Conservation (phyloP, 2,888 invertebrate genomes). For the Beris chalybata region DNA sequence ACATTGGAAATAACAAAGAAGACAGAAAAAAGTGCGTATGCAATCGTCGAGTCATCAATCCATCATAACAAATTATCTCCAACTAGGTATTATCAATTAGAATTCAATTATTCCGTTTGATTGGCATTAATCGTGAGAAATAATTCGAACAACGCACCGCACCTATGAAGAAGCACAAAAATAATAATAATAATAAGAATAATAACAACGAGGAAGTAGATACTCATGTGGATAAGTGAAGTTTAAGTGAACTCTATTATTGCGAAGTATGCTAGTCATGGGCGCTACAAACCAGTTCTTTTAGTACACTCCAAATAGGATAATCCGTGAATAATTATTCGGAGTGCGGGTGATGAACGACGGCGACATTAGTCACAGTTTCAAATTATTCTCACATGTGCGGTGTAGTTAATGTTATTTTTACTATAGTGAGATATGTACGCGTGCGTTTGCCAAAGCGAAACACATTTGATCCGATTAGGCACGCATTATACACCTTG, state of each 20-base stretch:
- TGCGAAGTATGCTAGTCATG: conserved; percentile 16
- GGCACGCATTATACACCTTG: too few relatives aligned
- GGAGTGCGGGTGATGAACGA: conserved; percentile 13
- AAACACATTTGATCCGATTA: too few relatives aligned
- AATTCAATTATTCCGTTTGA: conserved; percentile 12
- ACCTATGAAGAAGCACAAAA: conserved; percentile 6
- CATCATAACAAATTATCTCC: conserved; percentile 19
- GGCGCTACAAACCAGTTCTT: conserved; percentile 9
- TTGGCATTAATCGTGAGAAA: conserved; percentile 14
- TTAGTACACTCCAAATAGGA: not conserved
- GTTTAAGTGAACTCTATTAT: conserved; percentile 16
- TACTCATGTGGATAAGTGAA: not conserved
- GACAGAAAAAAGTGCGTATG: not conserved
- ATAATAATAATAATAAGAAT: conserved; percentile 2
- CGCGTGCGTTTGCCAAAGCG: too few relatives aligned
- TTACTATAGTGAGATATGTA: too few relatives aligned
- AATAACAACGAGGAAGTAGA: conserved; percentile 14
- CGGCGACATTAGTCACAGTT: conserved; percentile 20
- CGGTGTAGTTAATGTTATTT: too few relatives aligned
- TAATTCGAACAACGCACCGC: not conserved
- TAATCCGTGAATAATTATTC: conserved; percentile 26
- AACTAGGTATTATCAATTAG: conserved; percentile 9
- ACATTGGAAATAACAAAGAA: not conserved
- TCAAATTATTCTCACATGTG: too few relatives aligned
- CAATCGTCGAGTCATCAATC: conserved; percentile 15